phyloP scores from a whole-genome alignment of 2,113 vertebrate genomes.

The Seriola dumerili region DNA sequence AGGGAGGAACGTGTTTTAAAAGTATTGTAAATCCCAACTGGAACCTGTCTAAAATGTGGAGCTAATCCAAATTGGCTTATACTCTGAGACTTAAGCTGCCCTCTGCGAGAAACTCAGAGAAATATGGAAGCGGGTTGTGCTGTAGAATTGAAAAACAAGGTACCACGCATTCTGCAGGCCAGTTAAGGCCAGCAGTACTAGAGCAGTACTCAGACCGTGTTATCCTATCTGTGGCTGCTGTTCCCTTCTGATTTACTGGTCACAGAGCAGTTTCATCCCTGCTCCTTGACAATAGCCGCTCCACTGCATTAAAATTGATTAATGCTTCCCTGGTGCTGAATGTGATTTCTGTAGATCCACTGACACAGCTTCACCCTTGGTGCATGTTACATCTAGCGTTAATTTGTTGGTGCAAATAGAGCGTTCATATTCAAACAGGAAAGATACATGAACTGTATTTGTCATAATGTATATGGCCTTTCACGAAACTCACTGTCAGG shows the following conservation, averaged over 20 bases:
- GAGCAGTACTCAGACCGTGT: conserved; percentile 18
- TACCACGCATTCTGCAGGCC: conserved; percentile 22
- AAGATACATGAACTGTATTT: conserved; percentile 18
- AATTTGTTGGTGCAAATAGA: conserved; percentile 31
- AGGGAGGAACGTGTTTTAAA: conserved; percentile 69
- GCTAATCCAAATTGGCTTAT: conserved; percentile 81
- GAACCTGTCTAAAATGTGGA: conserved; percentile 78
- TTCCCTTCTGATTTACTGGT: conserved; percentile 53
- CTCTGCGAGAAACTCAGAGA: conserved; percentile 63
- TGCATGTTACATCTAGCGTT: conserved; percentile 21
- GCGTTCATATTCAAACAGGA: background rate
- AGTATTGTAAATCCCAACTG: conserved; percentile 75
- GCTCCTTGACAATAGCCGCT: conserved; percentile 22
- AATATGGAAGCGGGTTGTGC: conserved; percentile 64
- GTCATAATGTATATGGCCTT: conserved; percentile 21
- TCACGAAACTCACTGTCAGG: conserved; percentile 23
- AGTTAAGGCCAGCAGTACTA: conserved; percentile 42
- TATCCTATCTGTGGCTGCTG: conserved; percentile 24
- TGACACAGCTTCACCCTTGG: conserved; percentile 11
- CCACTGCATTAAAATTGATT: conserved; percentile 46
- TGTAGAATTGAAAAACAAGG: conserved; percentile 63
- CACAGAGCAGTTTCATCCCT: conserved; percentile 26
- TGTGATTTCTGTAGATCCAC: conserved; percentile 38
- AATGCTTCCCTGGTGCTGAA: conserved; percentile 48
- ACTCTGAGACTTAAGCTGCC: conserved; percentile 69